Evolutionary conservation across 2,113 vertebrate genomes (phyloP).

Genomic region (Pycnonotus jocosus): DNA sequence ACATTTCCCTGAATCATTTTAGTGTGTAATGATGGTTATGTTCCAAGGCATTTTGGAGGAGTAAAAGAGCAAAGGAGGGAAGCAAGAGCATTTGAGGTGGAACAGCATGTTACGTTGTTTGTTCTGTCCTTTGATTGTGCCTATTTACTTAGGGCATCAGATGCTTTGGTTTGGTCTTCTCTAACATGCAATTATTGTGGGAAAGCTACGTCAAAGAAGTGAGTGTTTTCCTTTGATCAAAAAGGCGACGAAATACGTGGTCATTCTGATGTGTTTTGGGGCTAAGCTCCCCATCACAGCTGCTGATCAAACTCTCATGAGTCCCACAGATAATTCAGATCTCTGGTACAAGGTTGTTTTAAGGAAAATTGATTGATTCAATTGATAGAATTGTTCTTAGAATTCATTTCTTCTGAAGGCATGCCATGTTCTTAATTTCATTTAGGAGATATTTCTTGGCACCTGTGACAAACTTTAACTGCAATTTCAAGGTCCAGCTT

Average conservation of each 20-base stretch:
- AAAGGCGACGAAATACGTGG: neutral
- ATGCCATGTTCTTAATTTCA: neutral
- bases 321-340: neutral
- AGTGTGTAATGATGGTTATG: neutral
- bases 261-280: slow-evolving; percentile 24
- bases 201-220: slow-evolving; percentile 15
- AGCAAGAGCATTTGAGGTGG: slow-evolving; percentile 30
- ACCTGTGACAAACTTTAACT: neutral
- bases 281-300: neutral
- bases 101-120: neutral
- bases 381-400: neutral
- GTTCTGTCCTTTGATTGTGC: slow-evolving; percentile 8
- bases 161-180: slow-evolving; percentile 12
- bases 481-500: neutral
- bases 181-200: slow-evolving; percentile 25
- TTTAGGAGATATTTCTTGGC: neutral
- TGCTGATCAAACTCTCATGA: neutral
- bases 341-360: neutral
- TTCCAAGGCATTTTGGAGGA: slow-evolving; percentile 3
- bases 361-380: neutral
- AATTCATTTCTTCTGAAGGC: neutral
- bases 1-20: slow-evolving; percentile 2
- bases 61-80: neutral
- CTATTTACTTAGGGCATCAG: slow-evolving; percentile 37
- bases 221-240: slow-evolving; percentile 32